Evolutionary conservation across 1,140 invertebrate genomes (phyloP).

Genomic region (Drosophila bocqueti): DNA sequence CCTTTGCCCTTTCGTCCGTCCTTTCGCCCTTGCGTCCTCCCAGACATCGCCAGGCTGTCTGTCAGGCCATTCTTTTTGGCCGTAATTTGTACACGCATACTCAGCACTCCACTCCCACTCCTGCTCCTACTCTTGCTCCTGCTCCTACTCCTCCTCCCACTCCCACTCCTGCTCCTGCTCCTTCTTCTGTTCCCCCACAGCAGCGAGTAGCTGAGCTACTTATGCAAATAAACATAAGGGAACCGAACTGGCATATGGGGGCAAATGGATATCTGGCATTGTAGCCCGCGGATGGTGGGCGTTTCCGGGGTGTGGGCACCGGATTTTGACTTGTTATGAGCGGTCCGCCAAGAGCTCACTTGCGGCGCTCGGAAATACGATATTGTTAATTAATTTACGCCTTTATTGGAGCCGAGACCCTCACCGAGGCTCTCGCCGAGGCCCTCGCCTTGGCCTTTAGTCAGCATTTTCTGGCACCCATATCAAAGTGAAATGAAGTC

Average conservation of each 20-base stretch:
- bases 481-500: slow-evolving; percentile 64
- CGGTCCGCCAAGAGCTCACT: slow-evolving; percentile 31
- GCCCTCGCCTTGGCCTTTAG: slow-evolving; percentile 44
- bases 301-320: slow-evolving; percentile 18
- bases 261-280: slow-evolving; percentile 35
- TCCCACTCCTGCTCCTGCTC: too few relatives aligned
- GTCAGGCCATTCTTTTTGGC: slow-evolving; percentile 59
- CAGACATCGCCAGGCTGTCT: slow-evolving; percentile 31
- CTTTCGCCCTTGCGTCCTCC: slow-evolving; percentile 10
- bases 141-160: not conserved
- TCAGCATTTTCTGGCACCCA: slow-evolving; percentile 65
- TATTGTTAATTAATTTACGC: slow-evolving; percentile 83
- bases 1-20: slow-evolving; percentile 31
- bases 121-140: not conserved
- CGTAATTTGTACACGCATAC: slow-evolving; percentile 70
- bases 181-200: not conserved
- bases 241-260: slow-evolving; percentile 33
- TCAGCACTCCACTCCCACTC: slow-evolving; percentile 10
- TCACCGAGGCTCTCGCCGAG: not conserved
- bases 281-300: slow-evolving; percentile 34
- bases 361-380: slow-evolving; percentile 68
- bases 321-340: slow-evolving; percentile 50
- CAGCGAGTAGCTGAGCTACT: slow-evolving; percentile 60
- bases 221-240: slow-evolving; percentile 79
- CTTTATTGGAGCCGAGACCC: slow-evolving; percentile 47